These are phyloP conservation scores for Trichomycterus rosablanca DNA, from an alignment of 2,113 vertebrate genomes.

Conservation along the genomic window DNA sequence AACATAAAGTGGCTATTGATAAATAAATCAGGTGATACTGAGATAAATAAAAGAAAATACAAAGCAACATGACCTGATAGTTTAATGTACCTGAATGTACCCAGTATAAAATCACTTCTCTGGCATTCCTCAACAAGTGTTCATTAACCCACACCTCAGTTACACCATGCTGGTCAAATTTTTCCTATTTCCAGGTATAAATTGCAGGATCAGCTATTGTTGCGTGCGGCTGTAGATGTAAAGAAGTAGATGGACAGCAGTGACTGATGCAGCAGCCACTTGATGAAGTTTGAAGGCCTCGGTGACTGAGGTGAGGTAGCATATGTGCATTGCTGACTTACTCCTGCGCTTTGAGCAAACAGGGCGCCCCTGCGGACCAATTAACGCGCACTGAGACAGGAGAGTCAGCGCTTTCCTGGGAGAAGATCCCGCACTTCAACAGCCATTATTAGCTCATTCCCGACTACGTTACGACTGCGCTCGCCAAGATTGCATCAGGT, in stretches of 20 bases:
- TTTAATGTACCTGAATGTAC: too few relatives aligned
- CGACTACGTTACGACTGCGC: constrained; percentile 66
- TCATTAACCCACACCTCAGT: too few relatives aligned
- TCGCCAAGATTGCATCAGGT: constrained; percentile 73
- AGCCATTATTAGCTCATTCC: constrained; percentile 62
- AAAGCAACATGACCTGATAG: too few relatives aligned
- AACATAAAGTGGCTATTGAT: too few relatives aligned
- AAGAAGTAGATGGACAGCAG: constrained; percentile 1
- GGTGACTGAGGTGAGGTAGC: constrained; percentile 31
- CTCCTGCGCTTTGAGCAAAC: constrained; percentile 63
- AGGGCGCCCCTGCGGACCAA: constrained; percentile 69
- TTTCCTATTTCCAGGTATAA: too few relatives aligned
- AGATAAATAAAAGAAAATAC: too few relatives aligned
- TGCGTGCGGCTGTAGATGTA: neutral
- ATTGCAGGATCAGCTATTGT: constrained; percentile 37
- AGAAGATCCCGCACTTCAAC: constrained; percentile 66
- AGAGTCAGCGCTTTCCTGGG: constrained; percentile 72
- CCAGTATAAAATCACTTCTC: too few relatives aligned
- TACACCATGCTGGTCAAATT: too few relatives aligned
- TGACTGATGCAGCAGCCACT: constrained; percentile 31
- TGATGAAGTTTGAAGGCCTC: constrained; percentile 19
- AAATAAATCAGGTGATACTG: too few relatives aligned
- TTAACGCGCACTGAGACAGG: constrained; percentile 64
- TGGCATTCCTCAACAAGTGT: too few relatives aligned
- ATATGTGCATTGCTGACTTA: constrained; percentile 55